Conservation (phyloP, 2,888 invertebrate species). For the Unio pictorum region DNA sequence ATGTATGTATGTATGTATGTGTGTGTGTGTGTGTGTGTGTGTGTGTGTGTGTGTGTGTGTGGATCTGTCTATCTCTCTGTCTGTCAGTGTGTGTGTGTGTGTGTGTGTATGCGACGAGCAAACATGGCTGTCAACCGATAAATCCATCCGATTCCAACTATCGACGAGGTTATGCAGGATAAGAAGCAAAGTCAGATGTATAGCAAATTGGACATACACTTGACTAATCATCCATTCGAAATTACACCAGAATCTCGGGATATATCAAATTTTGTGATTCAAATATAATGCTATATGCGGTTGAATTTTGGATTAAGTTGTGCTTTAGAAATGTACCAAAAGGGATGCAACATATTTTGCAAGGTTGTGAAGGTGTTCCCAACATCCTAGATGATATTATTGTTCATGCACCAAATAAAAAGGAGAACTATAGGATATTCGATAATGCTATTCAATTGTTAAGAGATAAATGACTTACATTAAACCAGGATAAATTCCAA, state of each 20-base stretch:
- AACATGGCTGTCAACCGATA: slow-evolving; percentile 15
- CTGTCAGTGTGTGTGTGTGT: not conserved
- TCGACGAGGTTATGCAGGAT: slow-evolving; percentile 17
- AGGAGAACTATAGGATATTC: slow-evolving; percentile 6
- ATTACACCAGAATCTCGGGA: not conserved
- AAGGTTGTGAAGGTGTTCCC: slow-evolving; percentile 11
- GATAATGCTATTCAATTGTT: slow-evolving; percentile 4
- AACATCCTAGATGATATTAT: slow-evolving; percentile 9
- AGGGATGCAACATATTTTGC: not conserved
- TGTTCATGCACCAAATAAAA: slow-evolving; percentile 6
- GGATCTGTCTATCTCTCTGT: too few species aligned
- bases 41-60: too few species aligned
- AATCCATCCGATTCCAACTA: slow-evolving; percentile 22
- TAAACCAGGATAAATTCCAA: slow-evolving; percentile 15
- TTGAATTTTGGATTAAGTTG: slow-evolving; percentile 7
- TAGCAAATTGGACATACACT: slow-evolving; percentile 16
- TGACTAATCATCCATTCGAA: slow-evolving; percentile 12
- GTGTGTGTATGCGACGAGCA: slow-evolving; percentile 14
- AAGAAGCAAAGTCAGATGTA: slow-evolving; percentile 8
- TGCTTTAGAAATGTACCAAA: slow-evolving; percentile 2
- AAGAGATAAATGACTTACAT: slow-evolving; percentile 10
- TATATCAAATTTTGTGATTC: slow-evolving; percentile 8
- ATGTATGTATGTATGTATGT: too few species aligned
- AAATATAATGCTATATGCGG: slow-evolving; percentile 2
- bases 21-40: too few species aligned